phyloP scores from a whole-genome alignment of 2,797 vertebrate species.

The Epinephelus malabaricus region DNA sequence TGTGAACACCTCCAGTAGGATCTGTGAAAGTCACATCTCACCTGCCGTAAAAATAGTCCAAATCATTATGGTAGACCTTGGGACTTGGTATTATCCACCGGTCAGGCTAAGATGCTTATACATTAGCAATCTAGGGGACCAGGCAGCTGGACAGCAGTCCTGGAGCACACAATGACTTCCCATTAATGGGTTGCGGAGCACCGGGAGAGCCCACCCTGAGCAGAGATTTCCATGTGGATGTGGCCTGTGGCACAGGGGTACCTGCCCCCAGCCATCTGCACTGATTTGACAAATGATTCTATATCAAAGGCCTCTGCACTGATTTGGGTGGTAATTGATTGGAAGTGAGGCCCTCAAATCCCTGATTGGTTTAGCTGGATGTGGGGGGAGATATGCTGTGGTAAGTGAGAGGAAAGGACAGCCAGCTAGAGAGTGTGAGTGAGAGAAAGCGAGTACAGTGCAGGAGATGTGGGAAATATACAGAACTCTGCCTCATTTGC shows the following conservation, averaged over 20 bases:
- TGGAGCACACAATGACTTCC: slow-evolving; percentile 81
- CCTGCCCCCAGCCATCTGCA: slow-evolving; percentile 83
- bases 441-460: slow-evolving; percentile 21
- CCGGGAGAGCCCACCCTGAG: slow-evolving; percentile 76
- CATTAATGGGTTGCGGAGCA: slow-evolving; percentile 80
- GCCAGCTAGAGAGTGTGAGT: slow-evolving; percentile 43
- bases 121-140: slow-evolving; percentile 72
- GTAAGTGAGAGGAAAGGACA: slow-evolving; percentile 65
- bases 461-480: slow-evolving; percentile 58
- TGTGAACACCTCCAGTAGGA: slow-evolving; percentile 32
- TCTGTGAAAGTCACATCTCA: slow-evolving; percentile 44
- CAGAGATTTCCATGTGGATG: slow-evolving; percentile 86
- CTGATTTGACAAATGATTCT: slow-evolving; percentile 90
- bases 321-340: slow-evolving; percentile 90
- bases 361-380: slow-evolving; percentile 88
- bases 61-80: slow-evolving; percentile 38
- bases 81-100: slow-evolving; percentile 66
- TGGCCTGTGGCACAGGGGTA: slow-evolving; percentile 82
- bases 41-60: slow-evolving; percentile 50
- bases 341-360: slow-evolving; percentile 86
- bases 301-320: slow-evolving; percentile 86
- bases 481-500: slow-evolving; percentile 62
- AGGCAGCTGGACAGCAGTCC: slow-evolving; percentile 72
- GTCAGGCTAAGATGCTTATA: slow-evolving; percentile 80
- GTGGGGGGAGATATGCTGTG: slow-evolving; percentile 67